Evolutionary conservation across 2,888 invertebrate species (phyloP).

Genomic region (Ecdyonurus torrentis): DNA sequence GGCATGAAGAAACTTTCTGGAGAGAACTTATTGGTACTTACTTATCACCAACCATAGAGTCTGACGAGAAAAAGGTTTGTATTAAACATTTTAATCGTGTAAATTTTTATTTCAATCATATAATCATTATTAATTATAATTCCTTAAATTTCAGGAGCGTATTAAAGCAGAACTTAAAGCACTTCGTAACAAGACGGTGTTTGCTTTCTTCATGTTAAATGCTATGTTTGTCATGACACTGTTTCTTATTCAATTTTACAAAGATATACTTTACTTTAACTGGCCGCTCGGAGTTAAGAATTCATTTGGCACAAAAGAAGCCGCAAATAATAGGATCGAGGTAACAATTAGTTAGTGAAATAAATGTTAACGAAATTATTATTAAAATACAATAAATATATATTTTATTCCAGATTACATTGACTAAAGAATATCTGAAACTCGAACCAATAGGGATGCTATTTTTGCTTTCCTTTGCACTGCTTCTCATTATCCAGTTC

Average conservation of each 20-base stretch:
- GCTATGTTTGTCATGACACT: slow-evolving; percentile 97
- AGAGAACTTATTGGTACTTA: slow-evolving; percentile 29
- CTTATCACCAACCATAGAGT: slow-evolving; percentile 26
- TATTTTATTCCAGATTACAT: slow-evolving; percentile 44
- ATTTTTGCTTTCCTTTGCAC: slow-evolving; percentile 93
- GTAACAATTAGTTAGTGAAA: slow-evolving; percentile 60
- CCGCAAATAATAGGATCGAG: slow-evolving; percentile 85
- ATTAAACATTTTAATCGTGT: slow-evolving; percentile 8
- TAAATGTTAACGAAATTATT: neutral
- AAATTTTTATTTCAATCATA: neutral
- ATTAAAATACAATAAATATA: neutral
- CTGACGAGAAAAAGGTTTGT: slow-evolving; percentile 17
- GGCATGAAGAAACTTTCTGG: slow-evolving; percentile 30
- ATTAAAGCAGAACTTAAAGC: slow-evolving; percentile 84
- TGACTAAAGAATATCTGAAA: slow-evolving; percentile 80
- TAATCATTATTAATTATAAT: slow-evolving; percentile 24
- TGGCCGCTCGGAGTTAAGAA: slow-evolving; percentile 93
- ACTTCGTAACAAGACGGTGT: slow-evolving; percentile 85
- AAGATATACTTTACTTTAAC: slow-evolving; percentile 87
- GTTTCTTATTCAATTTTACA: slow-evolving; percentile 95
- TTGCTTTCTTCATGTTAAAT: slow-evolving; percentile 97
- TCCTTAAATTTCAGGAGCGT: slow-evolving; percentile 60
- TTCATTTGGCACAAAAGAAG: too few relatives aligned
- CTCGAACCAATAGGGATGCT: slow-evolving; percentile 93
- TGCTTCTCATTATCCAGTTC: slow-evolving; percentile 92